Conservation (phyloP, 2,888 invertebrate genomes). For the Cephus spinipes region DNA sequence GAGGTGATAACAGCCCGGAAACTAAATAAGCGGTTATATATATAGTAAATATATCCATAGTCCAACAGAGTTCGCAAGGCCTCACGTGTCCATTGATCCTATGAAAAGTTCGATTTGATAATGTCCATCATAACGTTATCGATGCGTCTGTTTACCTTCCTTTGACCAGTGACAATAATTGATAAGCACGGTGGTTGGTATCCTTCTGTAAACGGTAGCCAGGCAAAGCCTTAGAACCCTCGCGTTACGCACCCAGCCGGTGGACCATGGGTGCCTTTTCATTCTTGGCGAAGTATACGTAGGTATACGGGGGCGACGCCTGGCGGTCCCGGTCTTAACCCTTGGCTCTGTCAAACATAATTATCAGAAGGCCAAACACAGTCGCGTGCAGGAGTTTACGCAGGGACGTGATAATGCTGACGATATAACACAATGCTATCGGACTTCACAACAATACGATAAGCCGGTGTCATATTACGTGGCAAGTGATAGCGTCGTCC, state of each 20-base stretch:
- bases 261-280: not conserved
- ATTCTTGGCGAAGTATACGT: not conserved
- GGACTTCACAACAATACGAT: conserved; percentile 28
- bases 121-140: not conserved
- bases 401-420: conserved; percentile 24
- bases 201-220: not conserved
- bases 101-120: not conserved
- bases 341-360: conserved; percentile 33
- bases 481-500: conserved; percentile 6
- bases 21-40: not conserved
- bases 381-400: conserved; percentile 24
- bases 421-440: conserved; percentile 23
- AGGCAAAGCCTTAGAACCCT: not conserved
- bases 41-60: not conserved
- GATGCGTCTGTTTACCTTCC: not conserved
- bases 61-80: not conserved
- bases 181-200: not conserved
- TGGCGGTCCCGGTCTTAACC: conserved; percentile 7
- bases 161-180: not conserved
- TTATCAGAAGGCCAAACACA: conserved; percentile 35
- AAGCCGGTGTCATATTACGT: conserved; percentile 23
- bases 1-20: not conserved
- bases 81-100: not conserved
- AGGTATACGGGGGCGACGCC: not conserved
- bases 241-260: not conserved